phyloP scores from a whole-genome alignment of 2,113 vertebrate species.

The Riparia riparia region DNA sequence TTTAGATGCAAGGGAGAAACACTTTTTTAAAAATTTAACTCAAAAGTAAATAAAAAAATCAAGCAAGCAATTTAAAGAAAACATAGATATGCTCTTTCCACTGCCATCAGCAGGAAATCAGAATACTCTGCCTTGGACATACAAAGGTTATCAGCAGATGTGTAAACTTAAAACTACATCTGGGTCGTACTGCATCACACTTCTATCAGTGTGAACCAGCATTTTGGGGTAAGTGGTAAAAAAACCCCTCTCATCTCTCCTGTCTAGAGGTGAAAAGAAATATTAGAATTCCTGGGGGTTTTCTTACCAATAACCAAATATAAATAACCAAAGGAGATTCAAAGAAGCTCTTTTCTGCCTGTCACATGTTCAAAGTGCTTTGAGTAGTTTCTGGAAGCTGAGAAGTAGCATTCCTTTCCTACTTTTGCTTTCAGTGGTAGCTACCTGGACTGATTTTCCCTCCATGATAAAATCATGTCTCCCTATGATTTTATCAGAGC shows the following conservation, averaged over 20 bases:
- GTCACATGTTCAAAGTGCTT: neutral
- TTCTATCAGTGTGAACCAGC: neutral
- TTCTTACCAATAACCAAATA: neutral
- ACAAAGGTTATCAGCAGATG: neutral
- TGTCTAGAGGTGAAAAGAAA: neutral
- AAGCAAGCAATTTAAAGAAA: neutral
- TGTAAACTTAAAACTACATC: neutral
- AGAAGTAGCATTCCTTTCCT: neutral
- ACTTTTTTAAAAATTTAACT: neutral
- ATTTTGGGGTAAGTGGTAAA: neutral
- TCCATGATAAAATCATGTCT: rapidly evolving
- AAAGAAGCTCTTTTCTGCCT: neutral
- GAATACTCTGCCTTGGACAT: neutral
- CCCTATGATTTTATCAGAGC: neutral
- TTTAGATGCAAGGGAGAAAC: neutral
- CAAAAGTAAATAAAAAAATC: neutral
- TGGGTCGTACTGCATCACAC: neutral
- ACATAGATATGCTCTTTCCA: neutral
- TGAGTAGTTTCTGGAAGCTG: neutral
- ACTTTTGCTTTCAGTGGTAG: neutral
- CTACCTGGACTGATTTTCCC: neutral
- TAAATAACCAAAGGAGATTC: neutral
- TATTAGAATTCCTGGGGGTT: neutral
- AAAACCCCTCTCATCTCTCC: neutral
- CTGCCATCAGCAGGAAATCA: neutral